A percentile compares a stretch with the other conserved stretches of the same genome.
These are phyloP conservation scores for Dione juno DNA, from an alignment of 2,888 invertebrate genomes.

Conservation along the genomic window DNA sequence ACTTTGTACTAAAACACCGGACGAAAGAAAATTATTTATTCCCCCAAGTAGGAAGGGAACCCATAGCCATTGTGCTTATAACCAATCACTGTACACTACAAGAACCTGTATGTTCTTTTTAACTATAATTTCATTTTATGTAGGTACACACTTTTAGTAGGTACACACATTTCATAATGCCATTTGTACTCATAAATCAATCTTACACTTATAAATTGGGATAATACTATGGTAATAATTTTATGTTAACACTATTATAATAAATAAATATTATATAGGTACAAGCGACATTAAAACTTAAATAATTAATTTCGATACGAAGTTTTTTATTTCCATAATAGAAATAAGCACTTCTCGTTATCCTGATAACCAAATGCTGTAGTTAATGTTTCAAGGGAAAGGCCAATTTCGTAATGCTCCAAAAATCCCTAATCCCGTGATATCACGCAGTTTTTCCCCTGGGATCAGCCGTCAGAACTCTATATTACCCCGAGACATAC, in stretches of 20 bases:
- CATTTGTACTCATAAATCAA: background rate
- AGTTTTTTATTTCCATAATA: background rate
- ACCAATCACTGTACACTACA: no score
- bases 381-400: conserved; percentile 6
- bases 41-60: background rate
- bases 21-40: background rate
- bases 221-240: background rate
- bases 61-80: background rate
- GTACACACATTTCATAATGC: no score
- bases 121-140: no score
- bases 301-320: background rate
- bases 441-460: conserved; percentile 3
- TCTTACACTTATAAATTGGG: background rate
- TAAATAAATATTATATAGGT: background rate
- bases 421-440: conserved; percentile 15
- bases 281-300: no score
- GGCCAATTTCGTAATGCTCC: conserved; percentile 14
- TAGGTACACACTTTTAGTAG: no score
- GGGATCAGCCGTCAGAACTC: conserved; percentile 11
- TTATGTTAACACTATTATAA: background rate
- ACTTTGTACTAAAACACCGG: background rate
- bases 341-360: background rate
- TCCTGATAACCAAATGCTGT: background rate
- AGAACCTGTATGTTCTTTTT: no score
- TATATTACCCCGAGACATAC: conserved; percentile 15